Evolutionary conservation across 2,113 vertebrate genomes (phyloP).

Genomic region (Prolemur simus): DNA sequence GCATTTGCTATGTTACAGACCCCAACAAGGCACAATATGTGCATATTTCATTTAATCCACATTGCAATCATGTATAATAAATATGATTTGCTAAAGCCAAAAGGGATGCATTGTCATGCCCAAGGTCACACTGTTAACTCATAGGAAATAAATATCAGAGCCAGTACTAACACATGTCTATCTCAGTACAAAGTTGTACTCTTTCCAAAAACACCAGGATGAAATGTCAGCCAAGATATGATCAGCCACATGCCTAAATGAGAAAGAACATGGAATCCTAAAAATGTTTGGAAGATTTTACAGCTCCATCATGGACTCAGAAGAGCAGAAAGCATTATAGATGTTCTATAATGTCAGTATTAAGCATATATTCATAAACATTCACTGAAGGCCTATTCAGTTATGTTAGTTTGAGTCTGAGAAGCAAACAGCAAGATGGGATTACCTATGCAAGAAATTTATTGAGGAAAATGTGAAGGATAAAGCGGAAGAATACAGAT

Average conservation of each 20-base stretch:
- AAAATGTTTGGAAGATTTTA: background rate
- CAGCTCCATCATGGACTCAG: background rate
- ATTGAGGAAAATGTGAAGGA: background rate
- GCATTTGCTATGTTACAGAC: background rate
- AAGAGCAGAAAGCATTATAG: background rate
- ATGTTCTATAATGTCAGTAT: background rate
- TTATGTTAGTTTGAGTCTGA: background rate
- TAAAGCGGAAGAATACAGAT: background rate
- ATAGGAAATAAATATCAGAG: slow-evolving; percentile 15
- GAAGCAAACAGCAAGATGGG: background rate
- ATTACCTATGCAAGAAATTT: background rate
- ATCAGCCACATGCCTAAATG: background rate
- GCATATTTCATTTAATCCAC: background rate
- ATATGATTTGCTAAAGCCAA: background rate
- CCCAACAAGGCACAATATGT: background rate
- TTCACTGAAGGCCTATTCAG: background rate
- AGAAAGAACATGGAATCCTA: background rate
- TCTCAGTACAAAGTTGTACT: background rate
- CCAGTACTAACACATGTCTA: background rate
- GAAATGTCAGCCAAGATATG: background rate
- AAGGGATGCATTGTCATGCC: background rate
- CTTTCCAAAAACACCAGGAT: slow-evolving; percentile 34
- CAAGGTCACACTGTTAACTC: background rate
- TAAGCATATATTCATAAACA: background rate
- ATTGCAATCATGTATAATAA: background rate